Evolutionary conservation across 2,888 invertebrate species (phyloP), one percentile per base, ranked within the genome.

Genomic region (Hydriomena furcata): DNA sequence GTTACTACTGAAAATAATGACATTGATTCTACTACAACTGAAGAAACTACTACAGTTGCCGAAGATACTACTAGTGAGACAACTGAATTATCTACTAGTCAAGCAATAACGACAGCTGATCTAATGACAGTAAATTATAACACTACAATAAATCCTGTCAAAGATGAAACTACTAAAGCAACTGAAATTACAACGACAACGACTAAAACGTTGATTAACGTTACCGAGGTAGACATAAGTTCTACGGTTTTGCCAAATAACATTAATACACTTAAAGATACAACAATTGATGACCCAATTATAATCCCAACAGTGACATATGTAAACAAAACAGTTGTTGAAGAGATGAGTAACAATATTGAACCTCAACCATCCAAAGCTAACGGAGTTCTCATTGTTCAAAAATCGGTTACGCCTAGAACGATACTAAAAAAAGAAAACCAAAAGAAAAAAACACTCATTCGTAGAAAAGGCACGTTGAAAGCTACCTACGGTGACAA

Each of bases 401-500:
- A 87, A 55, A 90, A 87, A 60, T 35, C 73, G 1, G 38, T 68
- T 7, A 12, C 68, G 0, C 48, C 63, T 5, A 84, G 84, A 62
- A 48, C 60, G 7, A 53, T 66, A 32, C 49, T 54, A 1, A 85
- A 82, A 37, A 87, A 87, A 58, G 79, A 82, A 23, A 80, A 82
- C 7, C 48, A 65, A 17, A 83, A 78, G 57, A 90, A 91, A 56
- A 90, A 88, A 40, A 69, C 80, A 10, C 61, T 84, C 0, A 79
- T 84, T 1, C 74, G 91, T 58, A 73, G 91, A 45, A 91, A 91
- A 64, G 91, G 91, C 1, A 91, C 91, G 1, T 62, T 91, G 0
- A 90, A 90, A 70, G 87, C 90, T 23, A 91, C 91, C 0, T 91
- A 91, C 51, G 91, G 91, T n/a, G 86, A 91, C 31, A 88, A 83